Evolutionary conservation across 2,888 invertebrate genomes (phyloP), one percentile per base, ranked within the genome.

Genomic region (Eledone cirrhosa): DNA sequence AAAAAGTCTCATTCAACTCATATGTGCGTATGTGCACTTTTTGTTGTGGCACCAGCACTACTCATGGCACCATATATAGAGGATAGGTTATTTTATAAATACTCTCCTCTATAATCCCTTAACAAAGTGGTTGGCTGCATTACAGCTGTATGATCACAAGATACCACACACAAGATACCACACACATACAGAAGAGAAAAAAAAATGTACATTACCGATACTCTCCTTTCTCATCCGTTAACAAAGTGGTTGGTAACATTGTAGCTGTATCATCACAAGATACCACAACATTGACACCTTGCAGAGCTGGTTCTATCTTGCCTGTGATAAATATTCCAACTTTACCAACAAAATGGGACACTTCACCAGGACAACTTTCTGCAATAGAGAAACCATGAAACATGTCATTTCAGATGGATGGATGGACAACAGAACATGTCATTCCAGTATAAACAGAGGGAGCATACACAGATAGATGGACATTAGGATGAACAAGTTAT

Each of bases 151-250:
- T n/a, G n/a, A n/a, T n/a, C n/a, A n/a, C n/a, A n/a, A n/a, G n/a
- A n/a, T n/a, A n/a, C n/a, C n/a, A n/a, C n/a, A n/a, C n/a, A n/a
- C n/a, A n/a, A n/a, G n/a, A n/a, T n/a, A n/a, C n/a, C n/a, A n/a
- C n/a, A n/a, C n/a, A n/a, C n/a, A n/a, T n/a, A n/a, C n/a, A n/a
- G n/a, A n/a, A n/a, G n/a, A n/a, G n/a, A n/a, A n/a, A n/a, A n/a
- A n/a, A n/a, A 41, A 41, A 41, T 5, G 8, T 11, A 1, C 11
- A 8, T 80, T 78, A 91, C 91, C 85, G 89, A 90, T 96, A 98
- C 69, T 92, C 92, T 27, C 98, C 98, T 65, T 93, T 93, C 0
- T 91, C 89, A 29, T 94, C 92, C 0, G 97, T 96, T 76, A 84
- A 81, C 19, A 90, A 84, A 75, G 85, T 84, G 33, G 91, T 85